phyloP scores from a whole-genome alignment of 2,888 invertebrate genomes.

The Pocota personata region DNA sequence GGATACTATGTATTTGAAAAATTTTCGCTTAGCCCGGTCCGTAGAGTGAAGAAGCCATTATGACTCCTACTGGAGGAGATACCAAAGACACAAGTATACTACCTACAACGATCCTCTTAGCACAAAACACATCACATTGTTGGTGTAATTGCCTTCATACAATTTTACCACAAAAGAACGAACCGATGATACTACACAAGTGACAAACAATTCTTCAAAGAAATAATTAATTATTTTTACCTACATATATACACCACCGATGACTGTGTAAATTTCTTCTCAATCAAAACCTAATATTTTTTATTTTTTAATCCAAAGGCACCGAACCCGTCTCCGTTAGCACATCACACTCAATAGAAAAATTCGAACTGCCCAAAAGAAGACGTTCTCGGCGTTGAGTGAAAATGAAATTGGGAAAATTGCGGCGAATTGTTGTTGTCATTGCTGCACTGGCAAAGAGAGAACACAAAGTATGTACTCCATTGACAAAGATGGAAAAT shows the following conservation, averaged over 20 bases:
- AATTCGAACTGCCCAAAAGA: constrained; percentile 62
- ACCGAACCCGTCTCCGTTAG: constrained; percentile 50
- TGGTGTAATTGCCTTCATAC: not conserved
- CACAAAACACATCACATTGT: constrained; percentile 38
- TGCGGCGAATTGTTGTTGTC: constrained; percentile 55
- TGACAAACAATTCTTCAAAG: not conserved
- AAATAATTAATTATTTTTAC: not conserved
- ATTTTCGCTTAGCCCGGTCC: constrained; percentile 59
- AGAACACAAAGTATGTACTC: constrained; percentile 20
- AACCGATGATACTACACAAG: not conserved
- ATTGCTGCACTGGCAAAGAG: constrained; percentile 17
- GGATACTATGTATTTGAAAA: not conserved
- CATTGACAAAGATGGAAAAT: constrained; percentile 58
- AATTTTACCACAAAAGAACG: not conserved
- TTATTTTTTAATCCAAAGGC: constrained; percentile 41
- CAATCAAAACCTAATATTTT: not conserved
- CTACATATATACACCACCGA: not conserved
- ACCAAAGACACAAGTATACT: constrained; percentile 16
- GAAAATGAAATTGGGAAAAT: constrained; percentile 52
- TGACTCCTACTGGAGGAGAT: constrained; percentile 45
- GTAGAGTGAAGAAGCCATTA: constrained; percentile 68
- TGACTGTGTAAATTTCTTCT: not conserved
- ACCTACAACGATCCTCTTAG: constrained; percentile 2
- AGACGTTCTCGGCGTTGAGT: constrained; percentile 59
- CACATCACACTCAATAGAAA: constrained; percentile 65